A percentile compares a stretch with the other conserved stretches of the same genome.
Conservation (phyloP, 2,797 vertebrate species). For the Sebastes cheni region DNA sequence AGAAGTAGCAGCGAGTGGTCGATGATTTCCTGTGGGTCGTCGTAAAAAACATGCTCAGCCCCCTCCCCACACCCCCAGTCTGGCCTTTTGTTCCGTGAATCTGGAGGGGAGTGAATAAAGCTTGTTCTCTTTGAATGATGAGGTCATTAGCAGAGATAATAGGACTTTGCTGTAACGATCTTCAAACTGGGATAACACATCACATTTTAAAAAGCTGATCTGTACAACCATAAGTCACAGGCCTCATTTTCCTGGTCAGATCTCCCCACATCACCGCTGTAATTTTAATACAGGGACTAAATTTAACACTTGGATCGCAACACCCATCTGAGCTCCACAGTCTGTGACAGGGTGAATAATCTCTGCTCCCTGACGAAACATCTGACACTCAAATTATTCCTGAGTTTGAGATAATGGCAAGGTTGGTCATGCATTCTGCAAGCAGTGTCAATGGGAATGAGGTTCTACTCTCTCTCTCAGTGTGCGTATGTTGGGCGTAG, state of each 20-base stretch:
- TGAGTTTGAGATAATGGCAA: conserved; percentile 53
- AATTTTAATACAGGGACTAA: conserved; percentile 64
- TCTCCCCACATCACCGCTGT: conserved; percentile 34
- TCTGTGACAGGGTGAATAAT: conserved; percentile 59
- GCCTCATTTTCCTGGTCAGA: conserved; percentile 59
- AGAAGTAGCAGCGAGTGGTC: conserved; percentile 34
- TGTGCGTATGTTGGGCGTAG: background rate
- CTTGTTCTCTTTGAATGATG: conserved; percentile 70
- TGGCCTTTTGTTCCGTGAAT: conserved; percentile 49
- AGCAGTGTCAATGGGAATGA: conserved; percentile 54
- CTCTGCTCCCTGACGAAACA: conserved; percentile 36
- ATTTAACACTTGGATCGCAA: conserved; percentile 53
- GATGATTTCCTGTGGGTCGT: conserved; percentile 42
- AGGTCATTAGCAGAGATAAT: conserved; percentile 79
- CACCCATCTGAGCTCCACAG: conserved; percentile 33
- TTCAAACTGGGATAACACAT: conserved; percentile 67
- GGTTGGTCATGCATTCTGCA: conserved; percentile 59
- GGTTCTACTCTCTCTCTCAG: background rate
- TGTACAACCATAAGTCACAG: conserved; percentile 62
- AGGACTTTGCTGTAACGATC: conserved; percentile 69
- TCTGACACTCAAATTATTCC: conserved; percentile 71
- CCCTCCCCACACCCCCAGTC: background rate
- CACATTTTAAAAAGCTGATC: conserved; percentile 68
- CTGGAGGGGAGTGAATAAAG: conserved; percentile 54
- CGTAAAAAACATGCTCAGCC: background rate